Conservation (phyloP, 1,140 invertebrate species). For the Papilio xuthus region DNA sequence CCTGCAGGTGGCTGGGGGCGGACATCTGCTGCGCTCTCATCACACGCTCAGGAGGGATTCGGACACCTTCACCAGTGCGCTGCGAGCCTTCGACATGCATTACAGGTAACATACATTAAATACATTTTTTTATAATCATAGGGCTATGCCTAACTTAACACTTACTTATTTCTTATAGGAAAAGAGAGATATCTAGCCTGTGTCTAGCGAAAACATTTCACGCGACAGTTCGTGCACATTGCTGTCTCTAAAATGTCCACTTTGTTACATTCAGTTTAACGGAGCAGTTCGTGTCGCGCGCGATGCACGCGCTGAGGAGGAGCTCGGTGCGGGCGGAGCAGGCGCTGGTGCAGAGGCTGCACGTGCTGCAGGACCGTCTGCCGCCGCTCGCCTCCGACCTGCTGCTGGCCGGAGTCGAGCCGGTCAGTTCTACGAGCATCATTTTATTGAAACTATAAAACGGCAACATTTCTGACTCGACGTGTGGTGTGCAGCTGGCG, state of each 20-base stretch:
- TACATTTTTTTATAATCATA: background rate
- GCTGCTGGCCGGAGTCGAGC: conserved; percentile 68
- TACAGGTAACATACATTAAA: conserved; percentile 54
- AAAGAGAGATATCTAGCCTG: no score
- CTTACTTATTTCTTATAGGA: no score
- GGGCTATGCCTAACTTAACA: no score
- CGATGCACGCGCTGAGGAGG: conserved; percentile 51
- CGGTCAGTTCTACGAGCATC: conserved; percentile 60
- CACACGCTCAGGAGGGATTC: conserved; percentile 61
- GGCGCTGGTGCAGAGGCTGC: conserved; percentile 58
- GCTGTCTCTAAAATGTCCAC: no score
- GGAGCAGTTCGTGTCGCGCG: conserved; percentile 63
- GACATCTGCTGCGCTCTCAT: conserved; percentile 66
- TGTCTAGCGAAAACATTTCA: no score
- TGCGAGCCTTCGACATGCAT: conserved; percentile 67
- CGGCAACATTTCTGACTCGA: background rate
- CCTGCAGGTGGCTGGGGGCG: conserved; percentile 59
- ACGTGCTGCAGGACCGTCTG: conserved; percentile 59
- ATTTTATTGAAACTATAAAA: background rate
- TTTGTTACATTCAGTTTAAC: conserved; percentile 69
- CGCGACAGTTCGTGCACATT: no score
- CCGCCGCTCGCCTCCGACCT: conserved; percentile 65
- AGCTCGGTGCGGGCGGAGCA: conserved; percentile 57
- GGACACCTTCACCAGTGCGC: conserved; percentile 57
- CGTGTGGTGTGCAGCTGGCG: conserved; percentile 52